phyloP scores from a whole-genome alignment of 30 jellyfish, hydroid and myxozoan species.

The Turritopsis rubra region DNA sequence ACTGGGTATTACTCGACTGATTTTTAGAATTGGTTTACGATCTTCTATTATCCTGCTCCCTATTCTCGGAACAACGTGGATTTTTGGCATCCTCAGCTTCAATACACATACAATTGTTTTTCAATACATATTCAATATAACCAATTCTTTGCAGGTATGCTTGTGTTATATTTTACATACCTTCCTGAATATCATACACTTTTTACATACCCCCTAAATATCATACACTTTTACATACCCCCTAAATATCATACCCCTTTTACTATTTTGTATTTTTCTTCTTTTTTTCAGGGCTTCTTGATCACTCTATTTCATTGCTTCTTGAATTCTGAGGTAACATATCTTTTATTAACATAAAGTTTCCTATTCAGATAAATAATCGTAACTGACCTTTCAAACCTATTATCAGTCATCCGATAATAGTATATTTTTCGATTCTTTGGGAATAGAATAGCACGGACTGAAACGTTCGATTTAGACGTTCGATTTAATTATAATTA shows the following conservation, averaged over 20 bases:
- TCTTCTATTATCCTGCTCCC: slow-evolving; percentile 28
- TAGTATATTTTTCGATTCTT: no score
- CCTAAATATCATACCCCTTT: no score
- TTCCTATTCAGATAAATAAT: no score
- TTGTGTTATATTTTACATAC: not conserved
- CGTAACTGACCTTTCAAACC: no score
- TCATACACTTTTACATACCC: not conserved
- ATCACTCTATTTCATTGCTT: slow-evolving; percentile 23
- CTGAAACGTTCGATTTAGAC: no score
- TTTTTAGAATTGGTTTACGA: slow-evolving; percentile 27
- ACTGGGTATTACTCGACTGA: not conserved
- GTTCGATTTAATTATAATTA: no score
- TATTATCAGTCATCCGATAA: no score
- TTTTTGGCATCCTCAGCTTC: slow-evolving; percentile 24
- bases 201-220: no score
- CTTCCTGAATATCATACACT: no score
- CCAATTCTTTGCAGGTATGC: slow-evolving; percentile 26
- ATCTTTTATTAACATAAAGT: not conserved
- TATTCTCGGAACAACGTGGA: slow-evolving; percentile 35
- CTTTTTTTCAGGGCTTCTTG: slow-evolving; percentile 34
- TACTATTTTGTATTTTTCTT: no score
- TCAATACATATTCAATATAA: slow-evolving; percentile 20
- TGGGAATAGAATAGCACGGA: no score
- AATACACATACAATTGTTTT: slow-evolving; percentile 17
- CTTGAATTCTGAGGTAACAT: slow-evolving; percentile 25